A percentile compares a stretch with the other conserved stretches of the same genome.
phyloP scores from a whole-genome alignment of 2,113 vertebrate species.

The Danionella cerebrum region DNA sequence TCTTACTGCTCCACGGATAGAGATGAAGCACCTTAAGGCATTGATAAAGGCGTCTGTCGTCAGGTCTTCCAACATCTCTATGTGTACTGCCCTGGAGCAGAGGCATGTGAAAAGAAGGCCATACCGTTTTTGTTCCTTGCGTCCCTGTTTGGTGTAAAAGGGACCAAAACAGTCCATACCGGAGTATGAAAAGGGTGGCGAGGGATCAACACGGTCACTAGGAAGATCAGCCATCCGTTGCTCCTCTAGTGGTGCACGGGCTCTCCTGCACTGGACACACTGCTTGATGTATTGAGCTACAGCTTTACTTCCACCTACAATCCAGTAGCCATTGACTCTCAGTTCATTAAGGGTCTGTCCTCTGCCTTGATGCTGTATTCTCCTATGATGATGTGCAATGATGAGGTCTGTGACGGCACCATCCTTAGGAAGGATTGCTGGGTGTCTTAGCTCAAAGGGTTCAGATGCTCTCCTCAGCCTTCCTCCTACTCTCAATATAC shows the following conservation, averaged over 20 bases:
- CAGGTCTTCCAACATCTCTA: slow-evolving; percentile 26
- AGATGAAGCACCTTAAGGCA: slow-evolving; percentile 26
- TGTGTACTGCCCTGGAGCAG: slow-evolving; percentile 17
- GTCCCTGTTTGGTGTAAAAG: slow-evolving; percentile 13
- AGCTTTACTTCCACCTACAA: slow-evolving; percentile 6
- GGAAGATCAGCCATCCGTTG: slow-evolving; percentile 25
- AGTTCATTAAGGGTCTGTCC: slow-evolving; percentile 28
- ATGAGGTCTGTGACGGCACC: too few species aligned
- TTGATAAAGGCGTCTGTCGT: slow-evolving; percentile 30
- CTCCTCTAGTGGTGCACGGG: neutral
- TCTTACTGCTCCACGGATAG: slow-evolving; percentile 19
- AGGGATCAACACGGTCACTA: neutral
- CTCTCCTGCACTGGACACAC: slow-evolving; percentile 24
- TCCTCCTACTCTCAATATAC: too few species aligned
- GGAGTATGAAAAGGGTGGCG: slow-evolving; percentile 19
- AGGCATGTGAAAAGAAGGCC: slow-evolving; percentile 23
- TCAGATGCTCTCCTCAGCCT: too few species aligned
- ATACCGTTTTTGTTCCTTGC: slow-evolving; percentile 10
- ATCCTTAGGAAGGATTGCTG: too few species aligned
- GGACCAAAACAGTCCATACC: slow-evolving; percentile 23
- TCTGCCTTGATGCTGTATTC: slow-evolving; percentile 15
- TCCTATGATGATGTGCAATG: slow-evolving; percentile 21
- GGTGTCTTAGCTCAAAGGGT: too few species aligned
- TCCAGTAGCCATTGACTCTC: slow-evolving; percentile 16
- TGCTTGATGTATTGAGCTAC: slow-evolving; percentile 17